Base-by-base conservation (phyloP, 2,797 vertebrate species). In the Chaetodon trifasciatus region DNA sequence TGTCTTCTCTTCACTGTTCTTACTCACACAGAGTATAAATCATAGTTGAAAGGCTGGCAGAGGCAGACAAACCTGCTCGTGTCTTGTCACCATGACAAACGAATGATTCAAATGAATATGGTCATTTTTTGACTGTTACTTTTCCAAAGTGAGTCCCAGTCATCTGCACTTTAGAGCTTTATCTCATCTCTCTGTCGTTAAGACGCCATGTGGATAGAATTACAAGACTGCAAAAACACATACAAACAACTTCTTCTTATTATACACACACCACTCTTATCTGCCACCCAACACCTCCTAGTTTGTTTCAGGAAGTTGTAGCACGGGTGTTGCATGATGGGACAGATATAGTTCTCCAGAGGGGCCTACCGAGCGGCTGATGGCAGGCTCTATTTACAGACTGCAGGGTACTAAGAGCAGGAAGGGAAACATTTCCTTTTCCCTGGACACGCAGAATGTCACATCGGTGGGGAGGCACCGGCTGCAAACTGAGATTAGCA, bases 401-500 rank as follows among this genome's bases (percentile, higher is more conserved):
- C 76, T 17, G 75, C 84, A 70, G 63, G 88, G 83, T 80, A 89
- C 78, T 57, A 82, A 86, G 84, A 79, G 83, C 89, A 94, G 93
- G 92, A 93, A 94, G 86, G 53, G 89, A 74, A 84, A 86, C 82
- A 49, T 90, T 94, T 94, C 92, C 91, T 90, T 91, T 90, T 92
- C 90, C 82, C 81, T 89, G 92, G 86, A 89, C 90, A 86, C 8
- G 13, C 78, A 88, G 87, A 91, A 89, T 79, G 86, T 80, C 79
- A 86, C 85, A 69, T 72, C 79, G 28, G 79, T 69, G 70, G 82
- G 88, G 89, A 82, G 83, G 76, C 86, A 79, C 82, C 73, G 88
- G 90, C 91, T 93, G 92, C 84, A 81, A 85, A 89, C 68, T 40
- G 81, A 93, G 93, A 93, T 93, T 92, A 93, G 89, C 74, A 64